Percentiles rank a stretch among this genome's conserved stretches.
phyloP scores from a whole-genome alignment of 2,113 vertebrate species.

The Apteryx owenii region DNA sequence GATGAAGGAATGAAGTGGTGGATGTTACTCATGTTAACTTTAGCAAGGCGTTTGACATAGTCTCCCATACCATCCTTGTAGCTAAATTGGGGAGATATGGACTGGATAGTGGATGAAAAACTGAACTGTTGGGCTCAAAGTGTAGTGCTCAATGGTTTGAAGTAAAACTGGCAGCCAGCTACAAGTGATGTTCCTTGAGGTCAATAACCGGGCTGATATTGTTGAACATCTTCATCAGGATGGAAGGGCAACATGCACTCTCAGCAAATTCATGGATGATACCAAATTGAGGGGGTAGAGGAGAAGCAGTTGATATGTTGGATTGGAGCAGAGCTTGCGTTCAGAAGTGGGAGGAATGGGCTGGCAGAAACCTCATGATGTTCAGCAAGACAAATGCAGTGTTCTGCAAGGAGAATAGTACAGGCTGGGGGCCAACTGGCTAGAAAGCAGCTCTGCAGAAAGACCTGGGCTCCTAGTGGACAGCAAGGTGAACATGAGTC shows the following conservation, averaged over 20 bases:
- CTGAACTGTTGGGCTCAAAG: background rate
- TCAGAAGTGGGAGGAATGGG: background rate
- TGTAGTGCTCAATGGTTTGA: background rate
- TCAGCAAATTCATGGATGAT: background rate
- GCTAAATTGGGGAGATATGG: background rate
- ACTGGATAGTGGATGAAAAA: background rate
- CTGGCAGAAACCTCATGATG: background rate
- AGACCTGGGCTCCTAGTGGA: background rate
- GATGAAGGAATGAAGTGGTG: background rate
- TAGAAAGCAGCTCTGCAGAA: background rate
- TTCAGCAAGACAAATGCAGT: background rate
- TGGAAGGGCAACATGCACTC: background rate
- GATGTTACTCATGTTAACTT: background rate
- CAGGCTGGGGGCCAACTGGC: background rate
- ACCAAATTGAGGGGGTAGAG: background rate
- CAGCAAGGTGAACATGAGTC: accelerated
- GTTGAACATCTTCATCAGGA: background rate
- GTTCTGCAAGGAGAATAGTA: background rate
- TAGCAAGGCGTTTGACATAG: background rate
- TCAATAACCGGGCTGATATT: background rate
- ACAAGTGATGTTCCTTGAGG: background rate
- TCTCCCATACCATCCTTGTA: background rate
- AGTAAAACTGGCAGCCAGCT: background rate
- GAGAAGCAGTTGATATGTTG: background rate
- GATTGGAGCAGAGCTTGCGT: background rate